These are phyloP conservation scores for Pipistrellus nathusii DNA, from an alignment of 2,797 vertebrate genomes.

Conservation along the genomic window DNA sequence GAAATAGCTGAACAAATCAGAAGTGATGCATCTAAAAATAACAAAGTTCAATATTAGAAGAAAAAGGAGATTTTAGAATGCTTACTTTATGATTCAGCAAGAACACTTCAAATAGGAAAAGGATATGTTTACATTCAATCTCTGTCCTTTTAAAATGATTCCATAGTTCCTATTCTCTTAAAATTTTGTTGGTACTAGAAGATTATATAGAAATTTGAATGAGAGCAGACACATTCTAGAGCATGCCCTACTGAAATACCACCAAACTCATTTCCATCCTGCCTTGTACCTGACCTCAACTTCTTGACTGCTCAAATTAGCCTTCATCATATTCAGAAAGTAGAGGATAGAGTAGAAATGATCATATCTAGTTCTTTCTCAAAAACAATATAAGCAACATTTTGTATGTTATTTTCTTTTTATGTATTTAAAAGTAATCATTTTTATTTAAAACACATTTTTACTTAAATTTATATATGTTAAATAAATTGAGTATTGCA, in stretches of 20 bases:
- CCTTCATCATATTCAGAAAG: not conserved
- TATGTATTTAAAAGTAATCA: not conserved
- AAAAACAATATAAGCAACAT: not conserved
- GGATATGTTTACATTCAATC: not conserved
- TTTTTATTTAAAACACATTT: not conserved
- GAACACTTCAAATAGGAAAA: not conserved
- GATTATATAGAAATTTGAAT: not conserved
- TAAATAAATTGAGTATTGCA: constrained; percentile 21
- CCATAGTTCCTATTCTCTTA: not conserved
- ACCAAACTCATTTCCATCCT: not conserved
- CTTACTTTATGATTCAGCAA: constrained; percentile 16
- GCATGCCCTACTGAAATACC: not conserved
- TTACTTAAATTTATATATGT: not conserved
- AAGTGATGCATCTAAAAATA: not conserved
- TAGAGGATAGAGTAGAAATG: not conserved
- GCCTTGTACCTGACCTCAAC: not conserved
- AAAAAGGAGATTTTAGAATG: not conserved
- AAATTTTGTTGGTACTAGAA: not conserved
- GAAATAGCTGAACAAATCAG: not conserved
- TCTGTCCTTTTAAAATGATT: constrained; percentile 10
- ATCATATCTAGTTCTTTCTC: not conserved
- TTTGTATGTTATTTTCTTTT: not conserved
- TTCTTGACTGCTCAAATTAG: not conserved
- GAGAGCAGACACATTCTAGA: not conserved
- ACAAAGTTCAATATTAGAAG: not conserved